Percentiles rank a stretch among this genome's conserved stretches.
Conservation (phyloP, 2,113 vertebrate species). For the Asarcornis scutulata region DNA sequence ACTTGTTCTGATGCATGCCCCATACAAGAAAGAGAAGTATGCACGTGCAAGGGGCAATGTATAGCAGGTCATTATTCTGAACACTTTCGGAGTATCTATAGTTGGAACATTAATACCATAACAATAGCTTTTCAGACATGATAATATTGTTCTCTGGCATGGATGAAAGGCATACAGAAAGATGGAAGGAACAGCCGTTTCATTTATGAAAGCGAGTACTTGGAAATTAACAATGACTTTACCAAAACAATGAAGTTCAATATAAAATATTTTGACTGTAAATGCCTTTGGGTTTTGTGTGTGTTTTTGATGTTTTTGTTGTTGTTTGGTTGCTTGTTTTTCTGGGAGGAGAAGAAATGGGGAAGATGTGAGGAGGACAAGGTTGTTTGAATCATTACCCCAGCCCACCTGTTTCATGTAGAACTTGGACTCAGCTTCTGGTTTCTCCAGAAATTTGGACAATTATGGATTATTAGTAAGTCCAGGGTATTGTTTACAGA, state of each 20-base stretch:
- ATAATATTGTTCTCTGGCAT: not conserved
- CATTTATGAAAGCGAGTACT: not conserved
- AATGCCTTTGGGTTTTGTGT: not conserved
- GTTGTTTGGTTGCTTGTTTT: too few relatives aligned
- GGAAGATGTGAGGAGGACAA: not conserved
- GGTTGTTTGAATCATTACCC: not conserved
- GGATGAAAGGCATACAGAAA: not conserved
- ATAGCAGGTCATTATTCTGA: not conserved
- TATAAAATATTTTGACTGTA: not conserved
- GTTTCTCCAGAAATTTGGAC: not conserved
- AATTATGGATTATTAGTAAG: not conserved
- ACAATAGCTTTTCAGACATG: not conserved
- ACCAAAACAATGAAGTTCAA: rapidly evolving
- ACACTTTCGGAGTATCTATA: not conserved
- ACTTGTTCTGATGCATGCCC: not conserved
- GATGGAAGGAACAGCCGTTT: not conserved
- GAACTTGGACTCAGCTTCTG: not conserved
- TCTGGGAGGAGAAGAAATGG: too few relatives aligned
- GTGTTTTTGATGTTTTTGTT: not conserved
- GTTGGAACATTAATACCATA: not conserved
- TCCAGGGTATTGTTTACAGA: not conserved
- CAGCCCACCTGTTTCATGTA: not conserved
- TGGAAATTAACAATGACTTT: not conserved
- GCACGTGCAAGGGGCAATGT: not conserved
- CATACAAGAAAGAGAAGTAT: not conserved